These are phyloP conservation scores for Parotocinclus haroldoi DNA, from an alignment of 2,797 vertebrate genomes.

Conservation along the genomic window DNA sequence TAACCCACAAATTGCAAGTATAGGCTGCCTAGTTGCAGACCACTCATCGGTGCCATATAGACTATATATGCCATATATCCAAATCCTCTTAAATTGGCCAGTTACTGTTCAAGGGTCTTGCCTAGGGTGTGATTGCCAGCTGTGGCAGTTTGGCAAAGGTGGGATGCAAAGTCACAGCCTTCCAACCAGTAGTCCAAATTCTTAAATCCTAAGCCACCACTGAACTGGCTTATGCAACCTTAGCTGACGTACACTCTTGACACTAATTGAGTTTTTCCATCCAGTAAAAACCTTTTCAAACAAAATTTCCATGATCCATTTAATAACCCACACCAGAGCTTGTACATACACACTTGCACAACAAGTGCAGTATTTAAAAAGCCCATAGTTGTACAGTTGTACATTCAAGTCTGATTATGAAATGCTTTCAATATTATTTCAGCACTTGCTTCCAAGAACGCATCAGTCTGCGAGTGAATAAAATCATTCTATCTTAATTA, in stretches of 20 bases:
- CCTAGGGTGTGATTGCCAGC: too few relatives aligned
- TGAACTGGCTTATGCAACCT: not conserved
- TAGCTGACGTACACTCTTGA: not conserved
- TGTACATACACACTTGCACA: not conserved
- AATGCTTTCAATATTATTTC: conserved; percentile 12
- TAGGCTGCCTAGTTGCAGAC: too few relatives aligned
- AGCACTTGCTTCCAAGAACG: conserved; percentile 7
- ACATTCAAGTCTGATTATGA: not conserved
- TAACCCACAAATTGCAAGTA: too few relatives aligned
- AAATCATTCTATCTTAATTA: not conserved
- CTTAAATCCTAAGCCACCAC: too few relatives aligned
- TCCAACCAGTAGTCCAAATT: too few relatives aligned
- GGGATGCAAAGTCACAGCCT: too few relatives aligned
- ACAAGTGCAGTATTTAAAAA: not conserved
- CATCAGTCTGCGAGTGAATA: conserved; percentile 9
- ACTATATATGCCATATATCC: too few relatives aligned
- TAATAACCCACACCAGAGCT: conserved; percentile 3
- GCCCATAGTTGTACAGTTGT: conserved; percentile 11
- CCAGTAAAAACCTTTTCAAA: conserved; percentile 21
- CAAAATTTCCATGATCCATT: conserved; percentile 33
- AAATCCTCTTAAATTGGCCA: too few relatives aligned
- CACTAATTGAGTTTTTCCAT: conserved; percentile 31
- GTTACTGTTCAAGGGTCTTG: too few relatives aligned
- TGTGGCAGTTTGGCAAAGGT: too few relatives aligned
- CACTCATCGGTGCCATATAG: too few relatives aligned